Evolutionary conservation across 2,888 invertebrate genomes (phyloP), one percentile per base, ranked within the genome.

Genomic region (Bembecia ichneumoniformis): DNA sequence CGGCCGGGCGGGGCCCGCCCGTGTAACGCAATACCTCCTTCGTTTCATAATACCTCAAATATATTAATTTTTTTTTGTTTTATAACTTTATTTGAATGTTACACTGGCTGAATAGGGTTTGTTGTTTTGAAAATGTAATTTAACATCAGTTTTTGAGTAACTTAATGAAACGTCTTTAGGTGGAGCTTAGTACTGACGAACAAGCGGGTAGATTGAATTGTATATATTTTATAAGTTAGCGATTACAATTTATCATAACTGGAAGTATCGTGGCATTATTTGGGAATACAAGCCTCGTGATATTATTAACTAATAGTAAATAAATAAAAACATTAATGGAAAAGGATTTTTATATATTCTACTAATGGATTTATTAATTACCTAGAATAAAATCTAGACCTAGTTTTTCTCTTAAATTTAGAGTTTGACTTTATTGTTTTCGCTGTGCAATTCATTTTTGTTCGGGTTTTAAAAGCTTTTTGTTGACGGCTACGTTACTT

Each of bases 301-400:
- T 87, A 87, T 86, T 83, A 82, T 79, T 75, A 83, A 82, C 72
- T 81, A 82, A 82, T 84, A 86, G 81, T 74, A 74, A 82, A 83
- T 86, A 84, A 81, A 82, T 82, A 74, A 83, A 84, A 86, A 82
- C 84, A 83, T 82, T 84, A 83, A 80, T 74, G 81, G 82, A 84
- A 81, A 49, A 82, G 82, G 77, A 82, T 83, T 87, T 86, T 84
- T 86, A 86, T 86, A 86, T 87, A 86, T 86, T 86, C 83, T 82
- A 82, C 79, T 84, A 81, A 84, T 82, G 79, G 81, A 82, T 84
- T 81, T 79, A 84, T 82, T 76, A 66, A 73, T 87, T 28, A 28
- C 28, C 7, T 28, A 28, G 28, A 83, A 83, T 79, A 67, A 83
- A 84, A 81, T 81, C 73, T 84, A 84, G 80, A 71, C 64, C 69